phyloP scores from a whole-genome alignment of 2,888 invertebrate species.

The Dynastes maya region DNA sequence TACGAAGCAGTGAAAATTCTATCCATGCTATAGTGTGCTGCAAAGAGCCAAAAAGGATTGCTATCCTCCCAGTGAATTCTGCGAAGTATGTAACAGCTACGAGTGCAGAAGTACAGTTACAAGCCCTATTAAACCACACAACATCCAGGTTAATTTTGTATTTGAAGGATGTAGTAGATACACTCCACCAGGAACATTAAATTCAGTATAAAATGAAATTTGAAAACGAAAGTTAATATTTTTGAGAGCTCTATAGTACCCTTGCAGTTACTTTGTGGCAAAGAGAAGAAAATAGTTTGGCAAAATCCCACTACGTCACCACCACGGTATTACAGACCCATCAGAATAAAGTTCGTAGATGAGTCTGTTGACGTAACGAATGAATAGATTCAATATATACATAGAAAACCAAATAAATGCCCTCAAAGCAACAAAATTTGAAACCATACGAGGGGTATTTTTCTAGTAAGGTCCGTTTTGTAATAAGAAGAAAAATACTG shows the following conservation, averaged over 20 bases:
- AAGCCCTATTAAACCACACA: conserved; percentile 50
- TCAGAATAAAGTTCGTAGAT: too few relatives aligned
- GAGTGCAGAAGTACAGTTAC: conserved; percentile 52
- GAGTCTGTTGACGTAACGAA: too few relatives aligned
- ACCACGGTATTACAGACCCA: conserved; percentile 22
- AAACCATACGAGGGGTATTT: too few relatives aligned
- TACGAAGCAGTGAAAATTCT: not conserved
- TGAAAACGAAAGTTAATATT: not conserved
- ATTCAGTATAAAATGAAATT: too few relatives aligned
- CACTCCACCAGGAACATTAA: not conserved
- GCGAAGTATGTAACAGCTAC: conserved; percentile 54
- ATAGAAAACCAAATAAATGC: not conserved
- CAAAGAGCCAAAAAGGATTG: conserved; percentile 54
- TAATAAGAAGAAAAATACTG: too few relatives aligned
- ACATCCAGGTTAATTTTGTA: conserved; percentile 20
- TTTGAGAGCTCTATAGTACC: conserved; percentile 38
- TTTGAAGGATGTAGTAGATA: conserved; percentile 18
- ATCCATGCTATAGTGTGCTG: conserved; percentile 54
- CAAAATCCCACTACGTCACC: not conserved
- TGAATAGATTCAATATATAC: too few relatives aligned
- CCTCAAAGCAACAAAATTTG: too few relatives aligned
- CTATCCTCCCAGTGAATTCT: conserved; percentile 50
- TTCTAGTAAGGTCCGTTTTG: too few relatives aligned
- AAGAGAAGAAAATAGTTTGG: conserved; percentile 23
- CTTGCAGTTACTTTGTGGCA: not conserved